phyloP scores from a whole-genome alignment of 2,113 vertebrate species.

The Mustelus asterias region DNA sequence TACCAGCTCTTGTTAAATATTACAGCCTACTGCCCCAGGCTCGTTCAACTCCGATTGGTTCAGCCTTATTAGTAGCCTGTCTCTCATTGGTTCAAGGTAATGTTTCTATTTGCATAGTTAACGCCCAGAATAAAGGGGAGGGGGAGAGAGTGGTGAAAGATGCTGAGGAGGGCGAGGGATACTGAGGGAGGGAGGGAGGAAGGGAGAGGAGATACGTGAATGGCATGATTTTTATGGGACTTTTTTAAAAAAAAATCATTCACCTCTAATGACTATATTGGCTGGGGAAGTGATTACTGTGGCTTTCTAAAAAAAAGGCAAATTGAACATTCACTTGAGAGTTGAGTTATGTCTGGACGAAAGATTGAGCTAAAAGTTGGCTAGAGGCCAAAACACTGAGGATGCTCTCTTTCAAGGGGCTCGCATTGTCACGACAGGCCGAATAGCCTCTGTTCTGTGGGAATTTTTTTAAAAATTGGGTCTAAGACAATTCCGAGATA shows the following conservation, averaged over 20 bases:
- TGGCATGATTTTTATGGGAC: no score
- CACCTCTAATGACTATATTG: not conserved
- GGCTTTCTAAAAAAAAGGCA: not conserved
- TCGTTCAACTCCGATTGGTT: not conserved
- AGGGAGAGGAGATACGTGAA: no score
- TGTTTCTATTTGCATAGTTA: not conserved
- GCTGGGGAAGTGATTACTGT: not conserved
- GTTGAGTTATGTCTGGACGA: no score
- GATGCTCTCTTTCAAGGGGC: not conserved
- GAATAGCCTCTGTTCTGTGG: not conserved
- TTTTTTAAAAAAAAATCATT: not conserved
- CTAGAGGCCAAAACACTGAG: no score
- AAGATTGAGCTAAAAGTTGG: no score
- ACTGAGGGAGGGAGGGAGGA: not conserved
- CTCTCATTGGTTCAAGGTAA: not conserved
- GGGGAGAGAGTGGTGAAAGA: not conserved
- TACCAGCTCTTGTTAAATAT: constrained; percentile 18
- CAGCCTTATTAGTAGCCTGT: not conserved
- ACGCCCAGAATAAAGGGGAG: not conserved
- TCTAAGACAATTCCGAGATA: not conserved
- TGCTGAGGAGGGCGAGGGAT: not conserved
- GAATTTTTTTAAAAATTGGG: not conserved
- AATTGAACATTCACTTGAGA: not conserved
- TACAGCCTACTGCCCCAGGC: not conserved
- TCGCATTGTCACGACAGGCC: not conserved